A percentile compares a stretch with the other conserved stretches of the same genome.
Conservation (phyloP, 2,113 vertebrate species). For the Gambusia holbrooki region DNA sequence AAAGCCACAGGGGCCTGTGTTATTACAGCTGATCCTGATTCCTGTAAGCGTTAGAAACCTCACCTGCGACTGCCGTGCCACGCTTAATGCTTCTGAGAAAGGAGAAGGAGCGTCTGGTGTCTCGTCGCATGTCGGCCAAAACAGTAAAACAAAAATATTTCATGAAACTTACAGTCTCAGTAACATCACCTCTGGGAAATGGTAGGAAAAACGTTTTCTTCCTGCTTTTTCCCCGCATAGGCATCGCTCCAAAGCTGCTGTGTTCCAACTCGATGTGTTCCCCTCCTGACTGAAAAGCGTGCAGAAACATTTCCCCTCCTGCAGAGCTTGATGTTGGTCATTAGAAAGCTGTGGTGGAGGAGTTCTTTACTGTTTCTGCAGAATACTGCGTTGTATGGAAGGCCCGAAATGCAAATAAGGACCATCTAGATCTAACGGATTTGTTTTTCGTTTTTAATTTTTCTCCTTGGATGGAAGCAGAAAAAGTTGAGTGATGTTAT, state of each 20-base stretch:
- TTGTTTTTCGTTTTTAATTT: too few species aligned
- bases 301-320: too few species aligned
- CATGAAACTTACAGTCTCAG: slow-evolving; percentile 17
- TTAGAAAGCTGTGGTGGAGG: too few species aligned
- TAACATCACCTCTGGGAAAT: slow-evolving; percentile 48
- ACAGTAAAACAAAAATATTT: slow-evolving; percentile 30
- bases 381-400: too few species aligned
- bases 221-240: slow-evolving; percentile 35
- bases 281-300: background rate
- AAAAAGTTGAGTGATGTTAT: too few species aligned
- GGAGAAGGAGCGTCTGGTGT: background rate
- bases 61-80: slow-evolving; percentile 42
- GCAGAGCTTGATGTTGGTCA: too few species aligned
- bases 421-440: too few species aligned
- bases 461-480: too few species aligned
- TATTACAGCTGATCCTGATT: slow-evolving; percentile 46
- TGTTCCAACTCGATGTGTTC: too few species aligned
- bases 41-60: slow-evolving; percentile 27
- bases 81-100: slow-evolving; percentile 21
- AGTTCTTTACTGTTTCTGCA: too few species aligned
- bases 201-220: slow-evolving; percentile 5
- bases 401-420: too few species aligned
- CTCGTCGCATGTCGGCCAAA: slow-evolving; percentile 16
- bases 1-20: slow-evolving; percentile 59
- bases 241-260: slow-evolving; percentile 12